Evolutionary conservation across 2,888 invertebrate genomes (phyloP).

Genomic region (Ornithoptera priamus): DNA sequence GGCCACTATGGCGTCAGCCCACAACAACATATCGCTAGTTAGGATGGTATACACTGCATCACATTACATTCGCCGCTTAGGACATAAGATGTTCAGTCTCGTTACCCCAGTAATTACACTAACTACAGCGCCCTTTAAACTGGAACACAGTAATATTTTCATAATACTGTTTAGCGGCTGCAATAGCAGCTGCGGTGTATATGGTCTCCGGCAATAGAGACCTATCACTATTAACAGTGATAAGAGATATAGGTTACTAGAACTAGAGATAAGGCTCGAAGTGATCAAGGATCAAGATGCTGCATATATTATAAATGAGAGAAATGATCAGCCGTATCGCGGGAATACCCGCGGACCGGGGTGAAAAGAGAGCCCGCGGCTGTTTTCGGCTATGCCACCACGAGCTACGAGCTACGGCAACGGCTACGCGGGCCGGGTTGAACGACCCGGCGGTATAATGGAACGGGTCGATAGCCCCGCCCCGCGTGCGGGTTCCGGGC

Average conservation of each 20-base stretch:
- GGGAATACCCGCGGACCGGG: constrained; percentile 22
- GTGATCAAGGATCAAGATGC: constrained; percentile 26
- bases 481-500: constrained; percentile 17
- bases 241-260: neutral
- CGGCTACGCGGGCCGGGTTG: constrained; percentile 59
- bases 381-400: constrained; percentile 29
- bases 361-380: constrained; percentile 13
- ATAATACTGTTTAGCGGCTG: too few relatives aligned
- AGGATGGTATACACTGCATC: too few relatives aligned
- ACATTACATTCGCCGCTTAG: too few relatives aligned
- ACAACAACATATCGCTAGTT: too few relatives aligned
- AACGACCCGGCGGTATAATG: constrained; percentile 64
- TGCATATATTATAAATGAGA: constrained; percentile 18
- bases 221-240: too few relatives aligned
- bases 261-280: constrained; percentile 11
- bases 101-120: too few relatives aligned
- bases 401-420: constrained; percentile 43
- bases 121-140: too few relatives aligned
- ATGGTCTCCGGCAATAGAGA: too few relatives aligned
- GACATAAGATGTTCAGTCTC: too few relatives aligned
- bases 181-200: too few relatives aligned
- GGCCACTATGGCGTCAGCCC: too few relatives aligned
- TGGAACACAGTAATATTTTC: too few relatives aligned
- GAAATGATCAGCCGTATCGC: constrained; percentile 24
- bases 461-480: constrained; percentile 67